These are phyloP conservation scores for Osmerus mordax DNA, from an alignment of 2,113 vertebrate genomes.

Conservation along the genomic window DNA sequence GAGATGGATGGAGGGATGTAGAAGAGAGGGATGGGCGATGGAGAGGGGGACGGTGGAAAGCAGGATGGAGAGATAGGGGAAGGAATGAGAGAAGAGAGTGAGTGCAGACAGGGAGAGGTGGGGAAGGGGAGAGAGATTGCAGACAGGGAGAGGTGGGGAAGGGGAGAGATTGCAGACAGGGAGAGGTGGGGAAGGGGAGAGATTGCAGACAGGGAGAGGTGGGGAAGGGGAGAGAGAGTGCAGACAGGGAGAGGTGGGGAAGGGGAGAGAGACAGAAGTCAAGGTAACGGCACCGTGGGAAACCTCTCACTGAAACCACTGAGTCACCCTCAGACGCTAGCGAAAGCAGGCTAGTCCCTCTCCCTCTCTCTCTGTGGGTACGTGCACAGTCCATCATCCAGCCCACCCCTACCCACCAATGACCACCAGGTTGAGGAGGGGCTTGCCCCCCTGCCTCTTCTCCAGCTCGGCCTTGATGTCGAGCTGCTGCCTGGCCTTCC, in stretches of 20 bases:
- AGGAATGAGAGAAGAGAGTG: no score
- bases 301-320: no score
- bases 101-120: no score
- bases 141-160: no score
- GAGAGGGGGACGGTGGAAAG: no score
- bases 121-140: no score
- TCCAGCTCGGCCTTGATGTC: conserved; percentile 90
- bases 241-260: conserved; percentile 18
- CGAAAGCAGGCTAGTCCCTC: background rate
- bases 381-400: background rate
- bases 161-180: background rate
- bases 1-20: no score
- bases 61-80: no score
- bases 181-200: background rate
- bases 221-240: background rate
- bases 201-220: background rate
- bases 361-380: background rate
- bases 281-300: no score
- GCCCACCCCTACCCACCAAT: conserved; percentile 77
- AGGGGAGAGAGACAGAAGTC: conserved; percentile 2
- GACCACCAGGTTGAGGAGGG: conserved; percentile 91
- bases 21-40: no score
- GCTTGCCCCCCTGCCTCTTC: conserved; percentile 94
- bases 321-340: background rate
- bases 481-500: conserved; percentile 83